Evolutionary conservation across 1,140 invertebrate genomes (phyloP).

Genomic region (Anoplolepis gracilipes): DNA sequence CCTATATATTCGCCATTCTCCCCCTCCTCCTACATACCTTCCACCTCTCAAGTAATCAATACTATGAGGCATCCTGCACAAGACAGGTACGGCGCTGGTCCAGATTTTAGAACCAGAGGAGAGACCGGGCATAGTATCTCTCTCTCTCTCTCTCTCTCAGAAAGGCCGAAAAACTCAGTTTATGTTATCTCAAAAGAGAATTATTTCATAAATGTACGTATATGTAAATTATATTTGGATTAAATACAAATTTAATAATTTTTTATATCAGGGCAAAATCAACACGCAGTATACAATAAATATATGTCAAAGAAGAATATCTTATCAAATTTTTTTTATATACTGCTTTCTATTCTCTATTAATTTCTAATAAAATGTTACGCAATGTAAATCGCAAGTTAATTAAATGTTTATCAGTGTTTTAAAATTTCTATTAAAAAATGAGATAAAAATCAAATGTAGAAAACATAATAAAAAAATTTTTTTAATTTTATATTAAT

Average conservation of each 20-base stretch:
- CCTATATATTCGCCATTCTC: slow-evolving; percentile 62
- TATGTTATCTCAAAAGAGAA: slow-evolving; percentile 16
- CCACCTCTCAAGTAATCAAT: slow-evolving; percentile 76
- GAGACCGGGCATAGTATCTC: not conserved
- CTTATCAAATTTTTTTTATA: not conserved
- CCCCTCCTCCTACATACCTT: slow-evolving; percentile 42
- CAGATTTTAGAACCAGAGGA: slow-evolving; percentile 58
- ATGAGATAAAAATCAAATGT: not conserved
- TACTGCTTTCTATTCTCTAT: not conserved
- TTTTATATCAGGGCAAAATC: not conserved
- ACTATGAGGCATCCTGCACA: slow-evolving; percentile 74
- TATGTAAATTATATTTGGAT: not conserved
- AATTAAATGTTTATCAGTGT: not conserved
- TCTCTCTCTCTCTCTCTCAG: not conserved
- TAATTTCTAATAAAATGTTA: not conserved
- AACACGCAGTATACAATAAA: not conserved
- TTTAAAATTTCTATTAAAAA: not conserved
- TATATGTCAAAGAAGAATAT: not conserved
- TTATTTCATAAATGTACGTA: not conserved
- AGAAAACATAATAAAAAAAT: slow-evolving; percentile 17
- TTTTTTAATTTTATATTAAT: not conserved
- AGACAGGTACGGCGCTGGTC: slow-evolving; percentile 73
- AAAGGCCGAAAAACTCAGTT: slow-evolving; percentile 12
- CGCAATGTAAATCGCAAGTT: not conserved
- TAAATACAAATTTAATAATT: not conserved